A percentile compares a stretch with the other conserved stretches of the same genome.
phyloP scores from a whole-genome alignment of 37 sponge, comb jelly and placozoan genomes.

The Aphrocallistes beatrix region DNA sequence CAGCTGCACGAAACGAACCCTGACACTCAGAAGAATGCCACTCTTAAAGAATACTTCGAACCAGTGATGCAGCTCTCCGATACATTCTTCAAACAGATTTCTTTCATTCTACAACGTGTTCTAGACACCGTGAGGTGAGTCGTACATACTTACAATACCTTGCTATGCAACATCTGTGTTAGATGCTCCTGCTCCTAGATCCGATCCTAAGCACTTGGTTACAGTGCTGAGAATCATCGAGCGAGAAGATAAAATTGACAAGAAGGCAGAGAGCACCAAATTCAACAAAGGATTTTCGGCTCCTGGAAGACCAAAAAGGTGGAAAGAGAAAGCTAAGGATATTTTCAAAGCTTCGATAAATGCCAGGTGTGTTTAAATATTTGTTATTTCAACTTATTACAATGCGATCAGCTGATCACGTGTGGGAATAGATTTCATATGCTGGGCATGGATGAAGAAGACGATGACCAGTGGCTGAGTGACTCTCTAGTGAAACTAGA shows the following conservation, averaged over 20 bases:
- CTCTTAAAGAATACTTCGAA: neutral
- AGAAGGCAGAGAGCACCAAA: neutral
- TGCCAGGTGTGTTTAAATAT: constrained; percentile 34
- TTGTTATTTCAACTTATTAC: neutral
- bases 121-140: constrained; percentile 14
- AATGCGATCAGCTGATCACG: too few relatives aligned
- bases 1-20: constrained; percentile 61
- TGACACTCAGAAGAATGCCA: neutral
- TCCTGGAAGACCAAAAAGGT: constrained; percentile 60
- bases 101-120: constrained; percentile 26
- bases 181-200: too few relatives aligned
- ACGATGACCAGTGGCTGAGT: constrained; percentile 10
- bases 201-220: constrained; percentile 48
- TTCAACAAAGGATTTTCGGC: neutral
- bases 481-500: neutral
- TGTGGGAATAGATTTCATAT: neutral
- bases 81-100: constrained; percentile 23
- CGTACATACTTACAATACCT: neutral
- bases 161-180: too few relatives aligned
- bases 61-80: constrained; percentile 11
- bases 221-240: constrained; percentile 73
- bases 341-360: constrained; percentile 48
- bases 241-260: constrained; percentile 66
- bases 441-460: neutral
- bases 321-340: constrained; percentile 54